A percentile compares a stretch with the other conserved stretches of the same genome.
phyloP scores from a whole-genome alignment of 2,113 vertebrate species.

The Halichoerus grypus region DNA sequence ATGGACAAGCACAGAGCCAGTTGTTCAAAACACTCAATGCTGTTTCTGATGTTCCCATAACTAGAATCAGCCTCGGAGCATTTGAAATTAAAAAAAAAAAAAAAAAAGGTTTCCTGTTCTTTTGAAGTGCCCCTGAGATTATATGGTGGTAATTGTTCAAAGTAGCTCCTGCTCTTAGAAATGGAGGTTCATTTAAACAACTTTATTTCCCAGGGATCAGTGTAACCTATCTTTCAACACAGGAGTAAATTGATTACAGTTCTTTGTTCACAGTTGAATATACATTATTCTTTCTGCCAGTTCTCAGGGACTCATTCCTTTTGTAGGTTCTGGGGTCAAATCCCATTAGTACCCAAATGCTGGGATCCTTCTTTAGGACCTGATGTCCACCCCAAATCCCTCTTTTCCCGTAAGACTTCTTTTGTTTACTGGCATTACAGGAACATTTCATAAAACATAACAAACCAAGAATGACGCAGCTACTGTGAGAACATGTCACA shows the following conservation, averaged over 20 bases:
- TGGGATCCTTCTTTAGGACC: not conserved
- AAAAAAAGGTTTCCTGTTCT: not conserved
- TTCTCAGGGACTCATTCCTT: not conserved
- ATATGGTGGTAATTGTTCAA: not conserved
- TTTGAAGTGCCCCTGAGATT: not conserved
- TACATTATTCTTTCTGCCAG: not conserved
- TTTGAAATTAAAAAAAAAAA: not conserved
- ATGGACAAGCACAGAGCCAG: not conserved
- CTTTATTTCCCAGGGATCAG: not conserved
- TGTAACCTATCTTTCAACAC: not conserved
- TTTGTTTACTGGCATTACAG: conserved; percentile 36
- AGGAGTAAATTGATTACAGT: not conserved
- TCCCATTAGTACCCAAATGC: not conserved
- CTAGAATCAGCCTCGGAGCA: not conserved
- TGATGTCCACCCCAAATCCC: not conserved
- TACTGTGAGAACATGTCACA: conserved; percentile 58
- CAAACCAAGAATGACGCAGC: conserved; percentile 55
- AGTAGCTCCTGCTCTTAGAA: not conserved
- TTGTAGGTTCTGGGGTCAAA: not conserved
- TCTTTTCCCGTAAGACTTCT: not conserved
- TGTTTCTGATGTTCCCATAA: not conserved
- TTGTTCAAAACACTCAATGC: not conserved
- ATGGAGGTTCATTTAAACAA: not conserved
- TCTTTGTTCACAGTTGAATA: not conserved
- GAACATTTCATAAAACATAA: conserved; percentile 58